Conservation (phyloP, 2,797 vertebrate species). For the Periophthalmus magnuspinnatus region DNA sequence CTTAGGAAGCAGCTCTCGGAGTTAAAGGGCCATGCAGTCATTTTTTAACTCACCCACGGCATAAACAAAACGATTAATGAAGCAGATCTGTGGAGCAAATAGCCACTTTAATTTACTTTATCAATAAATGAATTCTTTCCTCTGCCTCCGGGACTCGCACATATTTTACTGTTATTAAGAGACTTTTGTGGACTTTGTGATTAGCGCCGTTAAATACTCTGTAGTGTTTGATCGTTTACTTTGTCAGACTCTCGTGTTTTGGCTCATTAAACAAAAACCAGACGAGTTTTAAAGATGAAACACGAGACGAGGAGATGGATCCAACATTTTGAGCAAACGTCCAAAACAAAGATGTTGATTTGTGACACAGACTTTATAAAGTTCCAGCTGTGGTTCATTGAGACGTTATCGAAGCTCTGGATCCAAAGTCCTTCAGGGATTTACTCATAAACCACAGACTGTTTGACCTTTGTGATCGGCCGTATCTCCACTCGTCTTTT, state of each 20-base stretch:
- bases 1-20: background rate
- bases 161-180: conserved; percentile 11
- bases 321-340: background rate
- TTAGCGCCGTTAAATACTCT: conserved; percentile 23
- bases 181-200: conserved; percentile 8
- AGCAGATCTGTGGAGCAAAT: conserved; percentile 22
- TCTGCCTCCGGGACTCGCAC: background rate
- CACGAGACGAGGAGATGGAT: background rate
- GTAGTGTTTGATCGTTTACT: conserved; percentile 36
- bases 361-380: background rate
- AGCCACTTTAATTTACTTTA: conserved; percentile 20
- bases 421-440: conserved; percentile 16
- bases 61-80: conserved; percentile 21
- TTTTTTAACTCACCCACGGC: conserved; percentile 3
- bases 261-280: conserved; percentile 31
- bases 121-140: background rate
- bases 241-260: conserved; percentile 17
- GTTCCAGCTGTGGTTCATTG: no score
- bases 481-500: conserved; percentile 23
- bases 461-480: conserved; percentile 21
- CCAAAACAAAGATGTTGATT: background rate
- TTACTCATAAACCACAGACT: conserved; percentile 24
- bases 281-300: conserved; percentile 4
- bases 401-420: conserved; percentile 15
- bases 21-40: conserved; percentile 1